Evolutionary conservation across 2,888 invertebrate species (phyloP).

Genomic region (Griposia aprilina): DNA sequence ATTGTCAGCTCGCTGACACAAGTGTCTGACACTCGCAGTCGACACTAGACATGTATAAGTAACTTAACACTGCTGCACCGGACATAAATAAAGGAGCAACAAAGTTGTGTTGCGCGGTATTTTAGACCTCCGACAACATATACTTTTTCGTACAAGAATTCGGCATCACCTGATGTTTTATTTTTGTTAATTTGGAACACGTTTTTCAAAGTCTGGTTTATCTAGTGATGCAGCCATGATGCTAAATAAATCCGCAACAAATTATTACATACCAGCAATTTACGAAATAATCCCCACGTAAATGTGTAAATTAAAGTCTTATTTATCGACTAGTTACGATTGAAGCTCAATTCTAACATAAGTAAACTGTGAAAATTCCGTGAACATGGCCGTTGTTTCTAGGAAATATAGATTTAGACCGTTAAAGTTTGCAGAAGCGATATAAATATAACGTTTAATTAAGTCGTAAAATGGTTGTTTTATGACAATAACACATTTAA

Average conservation of each 20-base stretch:
- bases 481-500: constrained; percentile 56
- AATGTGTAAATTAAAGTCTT: constrained; percentile 39
- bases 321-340: constrained; percentile 43
- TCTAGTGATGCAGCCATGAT: constrained; percentile 29
- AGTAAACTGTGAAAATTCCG: constrained; percentile 38
- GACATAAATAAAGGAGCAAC: constrained; percentile 60
- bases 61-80: constrained; percentile 54
- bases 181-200: constrained; percentile 43
- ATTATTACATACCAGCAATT: constrained; percentile 34
- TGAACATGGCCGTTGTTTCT: constrained; percentile 34
- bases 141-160: constrained; percentile 56
- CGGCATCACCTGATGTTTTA: constrained; percentile 36
- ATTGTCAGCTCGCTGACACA: constrained; percentile 72
- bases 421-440: constrained; percentile 47
- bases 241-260: constrained; percentile 41
- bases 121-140: constrained; percentile 48
- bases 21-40: constrained; percentile 60
- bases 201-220: constrained; percentile 39
- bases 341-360: constrained; percentile 33
- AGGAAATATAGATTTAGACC: constrained; percentile 50
- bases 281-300: constrained; percentile 33
- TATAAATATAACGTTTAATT: constrained; percentile 67
- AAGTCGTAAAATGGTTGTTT: constrained; percentile 62
- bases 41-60: constrained; percentile 62
- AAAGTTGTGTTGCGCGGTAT: constrained; percentile 51